Base-by-base conservation (phyloP, 2,888 invertebrate genomes). In the Geotrupes spiniger region DNA sequence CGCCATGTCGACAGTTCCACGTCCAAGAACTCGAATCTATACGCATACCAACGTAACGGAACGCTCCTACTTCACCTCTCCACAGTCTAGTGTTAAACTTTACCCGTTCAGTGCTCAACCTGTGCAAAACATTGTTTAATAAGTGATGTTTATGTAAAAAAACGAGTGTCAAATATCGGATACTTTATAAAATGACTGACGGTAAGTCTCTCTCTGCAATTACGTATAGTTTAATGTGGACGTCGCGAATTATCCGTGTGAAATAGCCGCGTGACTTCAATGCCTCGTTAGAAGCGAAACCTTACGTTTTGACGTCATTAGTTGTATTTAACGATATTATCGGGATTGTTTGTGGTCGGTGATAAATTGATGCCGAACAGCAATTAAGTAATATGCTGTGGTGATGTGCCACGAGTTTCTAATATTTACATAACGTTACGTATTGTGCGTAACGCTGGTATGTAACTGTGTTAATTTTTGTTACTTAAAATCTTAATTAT, bases 41-140 rank as follows among this genome's bases (percentile, higher is more conserved):
- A 46, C 59, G 60, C 67, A 66, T 70, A 68, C 68, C 69, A 62
- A 66, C 59, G 61, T 70, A 70, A 70, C 70, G 70, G 70, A 66
- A 69, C 67, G 68, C 66, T 63, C 67, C 67, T 69, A 65, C 65
- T 63, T 67, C 64, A 65, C 69, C 67, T 67, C 66, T 59, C 63
- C 53, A 45, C 52, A 47, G 46, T 42, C 46, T 52, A 43, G 45
- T 47, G 52, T 48, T 42, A 44, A 36, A 55, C 51, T 46, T 40
- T 42, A 46, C 43, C 44, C 36, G 33, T 51, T 40, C 51, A 47
- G 21, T 29, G 49, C 47, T 46, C 51, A 58, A 57, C 46, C 40
- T 48, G 58, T 57, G 52, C 51, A 53, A 46, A 27, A 10, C 40
- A 3, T 3, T 27, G 33, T 29, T 53, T 53, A 53, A 56, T 57